phyloP scores from a whole-genome alignment of 2,797 vertebrate species.

The Sciaenops ocellatus region DNA sequence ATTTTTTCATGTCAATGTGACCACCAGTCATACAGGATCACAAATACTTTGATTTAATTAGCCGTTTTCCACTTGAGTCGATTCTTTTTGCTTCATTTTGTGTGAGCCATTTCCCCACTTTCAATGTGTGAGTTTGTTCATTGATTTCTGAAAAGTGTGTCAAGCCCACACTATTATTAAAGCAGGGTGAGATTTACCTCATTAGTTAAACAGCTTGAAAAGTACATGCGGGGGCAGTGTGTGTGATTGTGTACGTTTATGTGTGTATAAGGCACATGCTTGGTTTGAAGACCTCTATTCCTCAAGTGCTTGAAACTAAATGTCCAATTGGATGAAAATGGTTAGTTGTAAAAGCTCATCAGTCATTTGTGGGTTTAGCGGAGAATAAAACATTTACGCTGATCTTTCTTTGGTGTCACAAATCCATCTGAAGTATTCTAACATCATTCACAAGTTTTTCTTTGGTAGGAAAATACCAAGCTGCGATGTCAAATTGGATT shows the following conservation, averaged over 20 bases:
- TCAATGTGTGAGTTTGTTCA: constrained; percentile 7
- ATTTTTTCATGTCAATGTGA: constrained; percentile 3
- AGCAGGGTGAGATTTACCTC: constrained; percentile 18
- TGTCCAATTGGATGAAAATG: neutral
- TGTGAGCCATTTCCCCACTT: neutral
- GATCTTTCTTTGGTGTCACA: neutral
- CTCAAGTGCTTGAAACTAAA: constrained; percentile 3
- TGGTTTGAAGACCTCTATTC: neutral
- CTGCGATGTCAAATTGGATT: constrained; percentile 46
- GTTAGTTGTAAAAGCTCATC: constrained; percentile 8
- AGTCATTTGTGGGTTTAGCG: neutral
- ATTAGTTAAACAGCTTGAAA: constrained; percentile 44
- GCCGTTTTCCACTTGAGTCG: neutral
- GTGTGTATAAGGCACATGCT: neutral
- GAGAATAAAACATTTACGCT: neutral
- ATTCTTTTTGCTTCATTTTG: neutral
- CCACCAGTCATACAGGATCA: neutral
- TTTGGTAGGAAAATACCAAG: neutral
- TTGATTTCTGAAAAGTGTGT: constrained; percentile 18
- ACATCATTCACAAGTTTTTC: neutral
- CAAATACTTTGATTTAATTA: constrained; percentile 5
- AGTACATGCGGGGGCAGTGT: neutral
- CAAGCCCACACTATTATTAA: constrained; percentile 33
- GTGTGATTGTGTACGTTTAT: neutral
- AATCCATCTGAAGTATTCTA: constrained; percentile 2